Conservation (phyloP, 2,113 vertebrate genomes). For the Meles meles region DNA sequence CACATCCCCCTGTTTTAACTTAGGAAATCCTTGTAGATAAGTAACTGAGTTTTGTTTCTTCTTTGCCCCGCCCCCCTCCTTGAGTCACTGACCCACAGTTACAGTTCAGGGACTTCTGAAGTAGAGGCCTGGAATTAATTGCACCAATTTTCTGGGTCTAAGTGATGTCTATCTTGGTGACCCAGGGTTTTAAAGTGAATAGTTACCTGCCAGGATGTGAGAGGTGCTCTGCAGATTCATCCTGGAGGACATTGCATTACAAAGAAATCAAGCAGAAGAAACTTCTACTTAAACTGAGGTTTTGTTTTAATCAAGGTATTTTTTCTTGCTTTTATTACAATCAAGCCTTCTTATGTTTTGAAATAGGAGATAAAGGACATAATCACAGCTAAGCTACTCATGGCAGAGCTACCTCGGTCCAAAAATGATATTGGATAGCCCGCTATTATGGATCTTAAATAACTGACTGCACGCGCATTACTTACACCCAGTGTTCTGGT, state of each 20-base stretch:
- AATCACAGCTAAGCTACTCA: slow-evolving; percentile 58
- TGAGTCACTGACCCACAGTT: slow-evolving; percentile 46
- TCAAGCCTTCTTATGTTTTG: slow-evolving; percentile 16
- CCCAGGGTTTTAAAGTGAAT: slow-evolving; percentile 52
- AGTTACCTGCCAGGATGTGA: slow-evolving; percentile 45
- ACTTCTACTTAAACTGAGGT: background rate
- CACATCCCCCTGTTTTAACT: background rate
- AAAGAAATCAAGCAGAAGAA: slow-evolving; percentile 40
- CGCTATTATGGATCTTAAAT: slow-evolving; percentile 74
- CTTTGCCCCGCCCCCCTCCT: background rate
- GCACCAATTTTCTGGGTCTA: slow-evolving; percentile 63
- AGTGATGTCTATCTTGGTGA: slow-evolving; percentile 59
- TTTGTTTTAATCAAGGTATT: slow-evolving; percentile 56
- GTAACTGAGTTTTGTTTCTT: background rate
- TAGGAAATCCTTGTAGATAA: background rate
- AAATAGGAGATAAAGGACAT: slow-evolving; percentile 48
- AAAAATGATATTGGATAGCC: slow-evolving; percentile 66
- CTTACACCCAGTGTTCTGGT: slow-evolving; percentile 79
- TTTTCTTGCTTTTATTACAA: slow-evolving; percentile 48
- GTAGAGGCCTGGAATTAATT: slow-evolving; percentile 62
- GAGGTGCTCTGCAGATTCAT: slow-evolving; percentile 40
- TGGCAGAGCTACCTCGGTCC: slow-evolving; percentile 52
- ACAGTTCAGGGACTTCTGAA: slow-evolving; percentile 61
- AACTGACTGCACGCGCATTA: slow-evolving; percentile 77
- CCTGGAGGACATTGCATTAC: background rate